Base-by-base conservation (phyloP, 2,888 invertebrate genomes). In the Apamea monoglypha region DNA sequence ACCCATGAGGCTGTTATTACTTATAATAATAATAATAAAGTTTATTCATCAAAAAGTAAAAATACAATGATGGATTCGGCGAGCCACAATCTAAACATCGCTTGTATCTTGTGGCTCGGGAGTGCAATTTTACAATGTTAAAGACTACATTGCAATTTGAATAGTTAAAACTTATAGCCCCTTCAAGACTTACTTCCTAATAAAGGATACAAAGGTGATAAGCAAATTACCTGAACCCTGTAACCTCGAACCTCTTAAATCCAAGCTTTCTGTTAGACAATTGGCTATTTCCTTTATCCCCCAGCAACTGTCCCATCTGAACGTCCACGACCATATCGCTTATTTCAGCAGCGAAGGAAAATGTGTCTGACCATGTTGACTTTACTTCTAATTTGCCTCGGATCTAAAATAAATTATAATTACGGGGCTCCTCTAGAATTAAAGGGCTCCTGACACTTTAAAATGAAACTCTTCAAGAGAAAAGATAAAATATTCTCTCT, bases 301-400 rank as follows among this genome's bases (percentile, higher is more conserved):
- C 10, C 25, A 5, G 32, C 6, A 10, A 10, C 10, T 61, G 21
- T n/a, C 25, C 32, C 8, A 76, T n/a, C 21, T 78, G 78, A 32
- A 76, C n/a, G 21, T 76, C 47, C 36, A 76, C 21, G 5, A 36
- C 36, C 59, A 61, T 21, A 47, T 76, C 76, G 61, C 10, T 59
- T 21, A 76, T 47, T 47, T 76, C 76, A 47, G 21, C n/a, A 16
- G 21, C n/a, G 10, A 76, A 76, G 4, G 10, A 1, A 32, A 77
- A 76, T 29, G 7, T 25, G 10, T 78, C 16, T n/a, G 59, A 59
- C 59, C n/a, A 61, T 32, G 3, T 16, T 36, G 76, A 47, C 0
- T 5, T 21, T 21, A 76, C 0, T 59, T n/a, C 77, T 47, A 76
- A 12, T 21, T 47, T 77, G 7, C 76, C 76, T 59, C 21, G 59